Base-by-base conservation (phyloP, 2,113 vertebrate species). In the Casuarius casuarius region DNA sequence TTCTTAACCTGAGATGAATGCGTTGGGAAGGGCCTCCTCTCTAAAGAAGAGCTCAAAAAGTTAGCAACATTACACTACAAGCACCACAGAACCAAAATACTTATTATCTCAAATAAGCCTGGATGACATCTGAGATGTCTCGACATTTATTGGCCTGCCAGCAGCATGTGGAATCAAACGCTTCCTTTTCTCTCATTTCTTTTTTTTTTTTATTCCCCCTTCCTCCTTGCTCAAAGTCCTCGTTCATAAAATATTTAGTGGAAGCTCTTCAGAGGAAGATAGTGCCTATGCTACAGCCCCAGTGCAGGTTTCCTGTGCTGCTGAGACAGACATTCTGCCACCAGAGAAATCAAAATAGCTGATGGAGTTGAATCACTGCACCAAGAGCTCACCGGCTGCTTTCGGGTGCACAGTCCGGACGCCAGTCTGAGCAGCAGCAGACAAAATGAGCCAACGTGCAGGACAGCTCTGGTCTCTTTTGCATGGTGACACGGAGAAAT, bases 241-340 rank as follows among this genome's bases (percentile, higher is more conserved):
- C 19, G 77, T 83, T 91, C 94, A 97, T 97, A 83, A 97, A 97
- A 97, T 96, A 98, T 97, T 97, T 91, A 98, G 71, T 20, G 5
- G 33, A 76, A 95, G 80, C 89, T 96, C 93, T 95, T 96, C 84
- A 91, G 95, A 93, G 89, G 91, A 86, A 80, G 94, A 35, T 87
- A 87, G 46, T 90, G 89, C 91, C 89, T 87, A 62, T 49, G 38
- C 84, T 77, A n/a, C 58, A 96, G 83, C 94, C 90, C 35, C 77
- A 84, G 87, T 29, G 62, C 81, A 89, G 89, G 31, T 94, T 94
- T 90, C 56, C 80, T 49, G 90, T 62, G 92, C 82, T 79, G 51
- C 67, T 51, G 90, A 95, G 95, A 94, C 61, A 85, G 95, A 92
- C 82, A 87, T 31, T 72, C 86, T 92, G 89, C 84, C 83, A 80